Conservation (phyloP, 2,888 invertebrate genomes). For the Dynastes hyllus region DNA sequence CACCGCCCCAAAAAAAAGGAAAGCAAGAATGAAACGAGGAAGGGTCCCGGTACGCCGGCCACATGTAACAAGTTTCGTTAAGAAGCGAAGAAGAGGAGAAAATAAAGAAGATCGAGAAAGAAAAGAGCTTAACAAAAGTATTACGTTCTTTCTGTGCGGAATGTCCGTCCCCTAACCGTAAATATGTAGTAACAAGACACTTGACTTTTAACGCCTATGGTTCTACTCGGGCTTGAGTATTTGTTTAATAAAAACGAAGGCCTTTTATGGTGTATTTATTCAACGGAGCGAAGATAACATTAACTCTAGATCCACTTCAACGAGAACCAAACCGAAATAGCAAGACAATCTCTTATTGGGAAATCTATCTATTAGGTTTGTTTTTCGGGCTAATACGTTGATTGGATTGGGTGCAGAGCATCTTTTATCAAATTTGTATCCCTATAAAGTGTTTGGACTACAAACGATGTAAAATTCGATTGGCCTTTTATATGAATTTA, state of each 20-base stretch:
- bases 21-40: background rate
- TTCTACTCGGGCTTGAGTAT: constrained; percentile 1
- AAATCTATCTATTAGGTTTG: too few relatives aligned
- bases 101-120: background rate
- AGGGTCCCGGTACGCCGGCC: background rate
- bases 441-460: too few relatives aligned
- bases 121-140: constrained; percentile 35
- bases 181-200: constrained; percentile 39
- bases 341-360: too few relatives aligned
- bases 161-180: constrained; percentile 33
- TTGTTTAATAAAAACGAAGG: constrained; percentile 36
- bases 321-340: too few relatives aligned
- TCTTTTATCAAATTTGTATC: too few relatives aligned
- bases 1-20: constrained; percentile 7
- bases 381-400: too few relatives aligned
- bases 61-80: constrained; percentile 32
- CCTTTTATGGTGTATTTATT: constrained; percentile 3
- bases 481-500: too few relatives aligned
- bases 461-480: too few relatives aligned
- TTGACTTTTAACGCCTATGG: constrained; percentile 30
- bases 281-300: background rate
- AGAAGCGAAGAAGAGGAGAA: constrained; percentile 24
- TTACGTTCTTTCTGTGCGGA: background rate
- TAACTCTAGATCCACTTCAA: background rate
- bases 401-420: too few relatives aligned